Evolutionary conservation across 2,888 invertebrate genomes (phyloP).

Genomic region (Caenorhabditis virilis): DNA sequence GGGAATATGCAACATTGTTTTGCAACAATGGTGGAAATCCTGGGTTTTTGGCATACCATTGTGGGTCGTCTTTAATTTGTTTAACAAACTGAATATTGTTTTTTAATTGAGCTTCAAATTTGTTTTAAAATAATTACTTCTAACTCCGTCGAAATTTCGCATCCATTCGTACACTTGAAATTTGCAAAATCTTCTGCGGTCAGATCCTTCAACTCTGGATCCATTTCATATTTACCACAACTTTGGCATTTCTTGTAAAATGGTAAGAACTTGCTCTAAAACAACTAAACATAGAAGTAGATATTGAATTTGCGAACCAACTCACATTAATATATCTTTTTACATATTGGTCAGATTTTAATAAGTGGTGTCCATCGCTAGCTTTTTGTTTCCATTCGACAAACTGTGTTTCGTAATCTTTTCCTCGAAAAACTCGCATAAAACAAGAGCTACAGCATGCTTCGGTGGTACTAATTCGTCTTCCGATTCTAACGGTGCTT

Average conservation of each 20-base stretch:
- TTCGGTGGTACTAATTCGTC: slow-evolving; percentile 18
- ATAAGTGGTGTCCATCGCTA: slow-evolving; percentile 12
- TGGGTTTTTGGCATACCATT: slow-evolving; percentile 16
- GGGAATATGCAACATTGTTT: slow-evolving; percentile 19
- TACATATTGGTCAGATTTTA: slow-evolving; percentile 14
- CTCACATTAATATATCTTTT: slow-evolving; percentile 33
- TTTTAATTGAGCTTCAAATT: neutral
- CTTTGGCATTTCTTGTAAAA: slow-evolving; percentile 20
- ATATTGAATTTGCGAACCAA: neutral
- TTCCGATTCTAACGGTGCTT: slow-evolving; percentile 4
- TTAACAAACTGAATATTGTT: slow-evolving; percentile 1
- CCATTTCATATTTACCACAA: slow-evolving; percentile 19
- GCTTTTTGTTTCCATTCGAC: slow-evolving; percentile 17
- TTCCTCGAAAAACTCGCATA: slow-evolving; percentile 15
- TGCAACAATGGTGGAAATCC: slow-evolving; percentile 27
- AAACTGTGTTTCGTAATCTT: slow-evolving; percentile 13
- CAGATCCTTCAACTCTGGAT: neutral
- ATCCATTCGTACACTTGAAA: slow-evolving; percentile 9
- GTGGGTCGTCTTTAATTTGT: slow-evolving; percentile 2
- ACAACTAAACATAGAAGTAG: neutral
- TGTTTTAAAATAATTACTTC: neutral
- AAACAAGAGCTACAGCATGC: slow-evolving; percentile 21
- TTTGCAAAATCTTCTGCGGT: slow-evolving; percentile 5
- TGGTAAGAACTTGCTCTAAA: slow-evolving; percentile 24
- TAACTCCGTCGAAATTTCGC: slow-evolving; percentile 6